Conservation (phyloP, 1,140 invertebrate genomes). For the Drosophila kurseongensis region DNA sequence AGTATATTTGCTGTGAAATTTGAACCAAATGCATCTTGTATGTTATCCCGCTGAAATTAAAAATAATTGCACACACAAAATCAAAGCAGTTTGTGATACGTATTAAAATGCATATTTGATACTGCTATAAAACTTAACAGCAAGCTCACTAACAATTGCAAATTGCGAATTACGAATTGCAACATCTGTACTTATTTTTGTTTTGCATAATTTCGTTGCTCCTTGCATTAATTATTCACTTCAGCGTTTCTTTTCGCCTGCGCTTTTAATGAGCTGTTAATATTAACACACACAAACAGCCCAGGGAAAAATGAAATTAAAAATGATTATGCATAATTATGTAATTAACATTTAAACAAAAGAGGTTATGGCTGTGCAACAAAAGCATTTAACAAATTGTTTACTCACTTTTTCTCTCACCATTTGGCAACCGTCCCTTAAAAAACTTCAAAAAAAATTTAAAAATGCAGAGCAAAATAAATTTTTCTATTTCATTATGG, state of each 20-base stretch:
- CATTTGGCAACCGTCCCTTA: neutral
- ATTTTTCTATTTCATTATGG: too few species aligned
- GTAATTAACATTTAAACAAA: conserved; percentile 84
- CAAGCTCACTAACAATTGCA: conserved; percentile 26
- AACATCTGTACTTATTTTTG: conserved; percentile 17
- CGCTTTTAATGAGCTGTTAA: conserved; percentile 83
- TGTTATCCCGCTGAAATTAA: neutral
- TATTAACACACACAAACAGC: conserved; percentile 42
- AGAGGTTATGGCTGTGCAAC: conserved; percentile 71
- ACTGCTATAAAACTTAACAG: conserved; percentile 3
- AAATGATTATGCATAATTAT: conserved; percentile 84
- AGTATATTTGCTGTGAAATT: too few species aligned
- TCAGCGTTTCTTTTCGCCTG: conserved; percentile 36
- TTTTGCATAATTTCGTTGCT: conserved; percentile 64
- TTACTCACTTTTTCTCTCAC: neutral
- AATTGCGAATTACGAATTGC: conserved; percentile 33
- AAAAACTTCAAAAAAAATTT: neutral
- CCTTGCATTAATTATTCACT: conserved; percentile 75
- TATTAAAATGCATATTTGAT: conserved; percentile 12
- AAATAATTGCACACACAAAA: neutral
- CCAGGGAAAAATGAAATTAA: conserved; percentile 41
- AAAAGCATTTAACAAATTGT: conserved; percentile 74
- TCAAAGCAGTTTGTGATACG: neutral
- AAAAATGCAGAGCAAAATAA: too few species aligned
- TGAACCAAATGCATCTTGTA: too few species aligned